Base-by-base conservation (phyloP, 2,888 invertebrate genomes). In the Mylabris sibirica region DNA sequence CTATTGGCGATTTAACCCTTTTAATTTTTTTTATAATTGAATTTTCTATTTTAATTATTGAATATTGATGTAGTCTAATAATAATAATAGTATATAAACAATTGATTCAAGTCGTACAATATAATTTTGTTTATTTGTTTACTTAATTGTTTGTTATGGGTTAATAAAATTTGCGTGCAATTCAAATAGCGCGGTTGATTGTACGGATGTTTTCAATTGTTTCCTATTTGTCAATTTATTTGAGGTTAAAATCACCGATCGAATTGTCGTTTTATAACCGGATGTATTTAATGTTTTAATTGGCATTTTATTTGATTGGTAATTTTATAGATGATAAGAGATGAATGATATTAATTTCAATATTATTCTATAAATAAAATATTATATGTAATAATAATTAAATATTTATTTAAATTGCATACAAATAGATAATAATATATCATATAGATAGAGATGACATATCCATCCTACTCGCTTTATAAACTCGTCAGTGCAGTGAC, bases 401-500 rank as follows among this genome's bases (percentile, higher is more conserved):
- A 49, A 49, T 53, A 53, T 53, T 53, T 53, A 53, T 53, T 53
- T 22, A 22, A 53, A 53, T 53, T 53, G 9, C 1, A 22, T 53
- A 11, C 20, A 2, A 53, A 53, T 53, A 20, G 22, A 11, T 22
- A 9, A 11, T 22, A 53, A 53, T 22, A 2, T 17, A 53, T 53
- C 22, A 22, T 53, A 22, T 53, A 11, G 65, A 22, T 53, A 11
- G 65, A 57, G 8, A 34, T 34, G 38, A 60, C 35, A 30, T 53
- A 49, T 60, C 63, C 63, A 59, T 34, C 64, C 65, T 69, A 69
- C 61, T 63, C 59, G 35, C 30, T 68, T 65, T 65, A n/a, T n/a
- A 65, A 65, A 65, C 65, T 63, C 65, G 65, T 60, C 68, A 68
- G 41, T 68, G 68, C 68, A 68, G 41, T 68, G 68, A 68, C 65